These are phyloP conservation scores for Vanacampus margaritifer DNA, from an alignment of 2,113 vertebrate species.

Conservation along the genomic window DNA sequence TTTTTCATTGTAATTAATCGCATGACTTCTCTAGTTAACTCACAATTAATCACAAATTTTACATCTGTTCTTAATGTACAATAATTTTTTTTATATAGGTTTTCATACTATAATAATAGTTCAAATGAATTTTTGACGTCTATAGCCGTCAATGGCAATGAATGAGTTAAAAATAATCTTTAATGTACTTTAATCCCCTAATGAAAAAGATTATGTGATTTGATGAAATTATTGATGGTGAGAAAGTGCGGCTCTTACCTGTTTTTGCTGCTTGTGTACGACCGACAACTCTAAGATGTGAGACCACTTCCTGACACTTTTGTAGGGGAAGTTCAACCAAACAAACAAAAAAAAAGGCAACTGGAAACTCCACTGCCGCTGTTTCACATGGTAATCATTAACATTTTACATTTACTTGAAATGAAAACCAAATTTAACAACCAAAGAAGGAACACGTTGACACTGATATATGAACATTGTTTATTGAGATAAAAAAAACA, in stretches of 20 bases:
- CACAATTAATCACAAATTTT: too few relatives aligned
- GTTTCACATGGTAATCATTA: not conserved
- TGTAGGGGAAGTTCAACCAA: not conserved
- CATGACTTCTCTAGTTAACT: too few relatives aligned
- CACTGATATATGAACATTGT: not conserved
- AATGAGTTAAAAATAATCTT: not conserved
- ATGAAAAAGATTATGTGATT: not conserved
- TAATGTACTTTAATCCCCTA: not conserved
- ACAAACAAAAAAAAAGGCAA: not conserved
- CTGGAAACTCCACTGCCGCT: not conserved
- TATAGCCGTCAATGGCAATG: too few relatives aligned
- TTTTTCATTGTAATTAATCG: too few relatives aligned
- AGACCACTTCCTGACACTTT: conserved; percentile 1
- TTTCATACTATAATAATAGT: too few relatives aligned
- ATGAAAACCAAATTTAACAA: not conserved
- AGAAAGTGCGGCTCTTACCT: not conserved
- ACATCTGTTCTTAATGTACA: too few relatives aligned
- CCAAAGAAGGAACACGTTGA: not conserved
- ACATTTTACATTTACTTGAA: not conserved
- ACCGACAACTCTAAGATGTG: not conserved
- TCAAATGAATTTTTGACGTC: too few relatives aligned
- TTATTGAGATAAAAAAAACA: not conserved
- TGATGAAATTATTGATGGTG: not conserved
- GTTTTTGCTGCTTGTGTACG: not conserved
- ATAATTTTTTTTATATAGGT: too few relatives aligned